phyloP scores from a whole-genome alignment of 2,888 invertebrate species.

The Leucophenga montana region DNA sequence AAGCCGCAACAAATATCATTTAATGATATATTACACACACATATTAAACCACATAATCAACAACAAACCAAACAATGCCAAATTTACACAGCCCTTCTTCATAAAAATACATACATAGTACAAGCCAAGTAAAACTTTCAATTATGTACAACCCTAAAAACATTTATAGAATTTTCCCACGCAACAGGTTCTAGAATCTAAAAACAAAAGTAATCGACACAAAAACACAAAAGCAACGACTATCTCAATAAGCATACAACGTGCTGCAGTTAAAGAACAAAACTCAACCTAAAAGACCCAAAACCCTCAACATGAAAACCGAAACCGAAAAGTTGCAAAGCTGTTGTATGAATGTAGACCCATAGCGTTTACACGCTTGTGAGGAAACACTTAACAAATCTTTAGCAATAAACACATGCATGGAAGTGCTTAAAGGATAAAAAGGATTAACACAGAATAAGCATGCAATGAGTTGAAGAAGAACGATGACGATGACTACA shows the following conservation, averaged over 20 bases:
- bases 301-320: no score
- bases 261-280: no score
- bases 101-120: no score
- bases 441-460: constrained; percentile 14
- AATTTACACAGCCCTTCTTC: no score
- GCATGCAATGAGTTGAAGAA: background rate
- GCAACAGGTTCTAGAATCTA: constrained; percentile 13
- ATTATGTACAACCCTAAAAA: constrained; percentile 28
- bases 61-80: no score
- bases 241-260: background rate
- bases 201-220: background rate
- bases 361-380: constrained; percentile 33
- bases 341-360: background rate
- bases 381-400: constrained; percentile 51
- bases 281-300: no score
- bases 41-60: no score
- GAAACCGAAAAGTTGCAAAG: no score
- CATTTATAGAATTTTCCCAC: constrained; percentile 16
- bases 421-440: constrained; percentile 21
- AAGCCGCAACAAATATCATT: no score
- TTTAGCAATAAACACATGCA: constrained; percentile 38
- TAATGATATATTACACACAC: no score
- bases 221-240: background rate
- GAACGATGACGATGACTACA: constrained; percentile 9
- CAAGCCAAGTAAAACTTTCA: background rate